Evolutionary conservation across 2,888 invertebrate genomes (phyloP).

Genomic region (Erebia aethiops): DNA sequence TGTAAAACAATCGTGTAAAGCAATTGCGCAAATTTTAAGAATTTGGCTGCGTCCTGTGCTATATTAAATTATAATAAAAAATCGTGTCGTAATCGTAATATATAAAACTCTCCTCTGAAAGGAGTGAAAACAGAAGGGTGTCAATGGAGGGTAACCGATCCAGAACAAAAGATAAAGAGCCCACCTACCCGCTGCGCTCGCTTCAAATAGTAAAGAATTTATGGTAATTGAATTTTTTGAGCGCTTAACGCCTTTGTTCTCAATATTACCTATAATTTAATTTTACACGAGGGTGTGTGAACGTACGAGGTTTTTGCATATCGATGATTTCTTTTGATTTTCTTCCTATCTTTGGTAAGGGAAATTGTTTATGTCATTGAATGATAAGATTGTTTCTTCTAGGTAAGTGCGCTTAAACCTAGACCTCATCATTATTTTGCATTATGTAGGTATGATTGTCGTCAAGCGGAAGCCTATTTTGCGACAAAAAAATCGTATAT

Average conservation of each 20-base stretch:
- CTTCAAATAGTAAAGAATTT: slow-evolving; percentile 49
- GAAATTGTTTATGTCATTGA: neutral
- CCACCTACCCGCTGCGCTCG: slow-evolving; percentile 38
- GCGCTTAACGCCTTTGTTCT: slow-evolving; percentile 45
- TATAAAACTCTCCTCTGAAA: slow-evolving; percentile 38
- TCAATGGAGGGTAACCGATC: slow-evolving; percentile 56
- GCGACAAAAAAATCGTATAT: no score
- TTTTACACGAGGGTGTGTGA: slow-evolving; percentile 26
- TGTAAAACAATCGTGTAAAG: no score
- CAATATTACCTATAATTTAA: slow-evolving; percentile 32
- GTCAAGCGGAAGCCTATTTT: no score
- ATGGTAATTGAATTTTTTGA: slow-evolving; percentile 55
- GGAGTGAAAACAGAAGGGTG: slow-evolving; percentile 50
- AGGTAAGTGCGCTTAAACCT: no score
- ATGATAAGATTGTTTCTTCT: neutral
- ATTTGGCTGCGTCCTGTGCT: no score
- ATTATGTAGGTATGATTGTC: no score
- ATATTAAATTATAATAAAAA: neutral
- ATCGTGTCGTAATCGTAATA: slow-evolving; percentile 39
- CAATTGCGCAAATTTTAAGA: no score
- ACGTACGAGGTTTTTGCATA: slow-evolving; percentile 20
- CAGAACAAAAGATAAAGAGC: slow-evolving; percentile 52
- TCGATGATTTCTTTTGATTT: slow-evolving; percentile 3
- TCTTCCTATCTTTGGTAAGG: neutral
- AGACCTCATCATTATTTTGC: no score